Conservation (phyloP, 2,113 vertebrate species). For the Scalopus aquaticus region DNA sequence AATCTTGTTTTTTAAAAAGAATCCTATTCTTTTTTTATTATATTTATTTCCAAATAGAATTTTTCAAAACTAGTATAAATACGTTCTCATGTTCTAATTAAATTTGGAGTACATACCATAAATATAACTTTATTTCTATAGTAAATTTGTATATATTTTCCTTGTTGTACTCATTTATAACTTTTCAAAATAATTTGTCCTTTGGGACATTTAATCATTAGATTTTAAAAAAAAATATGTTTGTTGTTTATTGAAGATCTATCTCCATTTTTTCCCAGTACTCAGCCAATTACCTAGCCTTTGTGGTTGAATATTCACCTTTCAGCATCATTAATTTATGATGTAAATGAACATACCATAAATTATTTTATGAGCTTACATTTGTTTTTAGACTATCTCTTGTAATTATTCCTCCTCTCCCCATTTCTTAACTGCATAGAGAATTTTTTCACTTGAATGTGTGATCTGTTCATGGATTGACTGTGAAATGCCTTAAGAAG, state of each 20-base stretch:
- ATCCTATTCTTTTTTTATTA: neutral
- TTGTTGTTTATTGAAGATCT: neutral
- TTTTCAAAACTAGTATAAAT: neutral
- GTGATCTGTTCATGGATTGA: neutral
- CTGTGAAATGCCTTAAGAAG: neutral
- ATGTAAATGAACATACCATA: neutral
- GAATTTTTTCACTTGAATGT: neutral
- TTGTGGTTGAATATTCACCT: neutral
- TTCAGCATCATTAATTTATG: neutral
- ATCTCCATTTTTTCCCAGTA: neutral
- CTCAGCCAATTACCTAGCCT: neutral
- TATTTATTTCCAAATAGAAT: neutral
- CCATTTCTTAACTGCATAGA: neutral
- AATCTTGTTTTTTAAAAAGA: no score
- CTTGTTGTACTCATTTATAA: neutral
- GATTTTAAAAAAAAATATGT: neutral
- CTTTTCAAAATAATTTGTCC: neutral
- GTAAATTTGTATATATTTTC: neutral
- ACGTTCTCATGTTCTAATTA: neutral
- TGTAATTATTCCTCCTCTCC: neutral
- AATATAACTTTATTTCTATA: neutral
- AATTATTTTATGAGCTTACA: neutral
- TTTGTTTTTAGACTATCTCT: slow-evolving; percentile 3
- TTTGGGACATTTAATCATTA: neutral
- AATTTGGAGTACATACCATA: neutral